Evolutionary conservation across 2,797 vertebrate species (phyloP).

Genomic region (Scolopax bukidnonensis): DNA sequence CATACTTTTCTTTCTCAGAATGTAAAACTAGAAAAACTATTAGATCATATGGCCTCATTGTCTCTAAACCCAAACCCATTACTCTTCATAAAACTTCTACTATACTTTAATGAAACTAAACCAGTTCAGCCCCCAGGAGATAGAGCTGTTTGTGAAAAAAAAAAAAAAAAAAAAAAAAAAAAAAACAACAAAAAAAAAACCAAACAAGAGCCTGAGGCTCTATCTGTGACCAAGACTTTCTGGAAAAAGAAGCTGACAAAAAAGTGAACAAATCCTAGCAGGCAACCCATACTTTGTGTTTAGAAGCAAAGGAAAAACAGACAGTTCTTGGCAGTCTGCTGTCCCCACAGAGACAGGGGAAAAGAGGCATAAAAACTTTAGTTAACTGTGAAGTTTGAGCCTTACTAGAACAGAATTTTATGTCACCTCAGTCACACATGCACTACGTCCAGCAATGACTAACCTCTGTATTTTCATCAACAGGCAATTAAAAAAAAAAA

Average conservation of each 20-base stretch:
- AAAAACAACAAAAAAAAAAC: no score
- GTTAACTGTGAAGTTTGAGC: neutral
- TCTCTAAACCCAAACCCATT: neutral
- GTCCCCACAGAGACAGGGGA: neutral
- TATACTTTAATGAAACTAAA: neutral
- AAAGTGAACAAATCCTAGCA: neutral
- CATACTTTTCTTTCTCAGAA: neutral
- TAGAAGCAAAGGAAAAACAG: neutral
- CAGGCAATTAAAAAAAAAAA: neutral
- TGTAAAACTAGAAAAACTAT: neutral
- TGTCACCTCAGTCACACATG: neutral
- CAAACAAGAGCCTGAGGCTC: neutral
- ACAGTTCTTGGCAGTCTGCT: neutral
- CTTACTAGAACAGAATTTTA: neutral
- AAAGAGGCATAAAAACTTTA: neutral
- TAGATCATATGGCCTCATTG: neutral
- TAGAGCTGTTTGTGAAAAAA: neutral
- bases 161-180: no score
- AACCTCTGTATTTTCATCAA: neutral
- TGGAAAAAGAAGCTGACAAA: neutral
- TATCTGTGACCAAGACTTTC: neutral
- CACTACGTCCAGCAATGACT: neutral
- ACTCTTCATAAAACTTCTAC: neutral
- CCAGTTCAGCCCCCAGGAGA: conserved; percentile 20
- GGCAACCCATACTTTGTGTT: neutral